Conservation (phyloP, 2,888 invertebrate species). For the Chouioia cunea region DNA sequence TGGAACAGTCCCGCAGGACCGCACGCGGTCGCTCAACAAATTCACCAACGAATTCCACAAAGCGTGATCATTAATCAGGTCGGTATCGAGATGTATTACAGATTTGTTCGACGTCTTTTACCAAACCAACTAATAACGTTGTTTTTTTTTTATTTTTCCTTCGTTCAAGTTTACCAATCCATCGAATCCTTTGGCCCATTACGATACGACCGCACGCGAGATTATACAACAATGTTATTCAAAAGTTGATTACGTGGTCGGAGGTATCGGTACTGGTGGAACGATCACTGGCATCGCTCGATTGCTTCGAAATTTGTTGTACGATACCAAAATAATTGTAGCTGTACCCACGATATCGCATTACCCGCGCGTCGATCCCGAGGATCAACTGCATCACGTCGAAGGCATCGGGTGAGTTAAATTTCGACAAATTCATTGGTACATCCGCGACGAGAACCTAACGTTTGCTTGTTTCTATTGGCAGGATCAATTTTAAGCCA, state of each 20-base stretch:
- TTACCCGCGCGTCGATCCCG: constrained; percentile 80
- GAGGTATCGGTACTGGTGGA: constrained; percentile 94
- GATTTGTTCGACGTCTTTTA: too few relatives aligned
- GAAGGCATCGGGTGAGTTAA: constrained; percentile 68
- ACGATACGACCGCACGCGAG: background rate
- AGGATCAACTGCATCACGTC: constrained; percentile 85
- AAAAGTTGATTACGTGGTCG: constrained; percentile 61
- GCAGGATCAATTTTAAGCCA: constrained; percentile 96
- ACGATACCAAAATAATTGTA: constrained; percentile 84
- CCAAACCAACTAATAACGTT: too few relatives aligned
- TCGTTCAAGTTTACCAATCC: constrained; percentile 5
- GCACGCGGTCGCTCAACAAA: too few relatives aligned
- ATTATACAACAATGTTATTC: background rate
- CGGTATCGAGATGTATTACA: too few relatives aligned
- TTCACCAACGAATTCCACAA: background rate
- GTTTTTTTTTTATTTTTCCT: too few relatives aligned
- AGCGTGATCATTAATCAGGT: background rate
- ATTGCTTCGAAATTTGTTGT: constrained; percentile 89
- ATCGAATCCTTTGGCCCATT: background rate
- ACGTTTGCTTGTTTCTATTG: background rate
- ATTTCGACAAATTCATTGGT: too few relatives aligned
- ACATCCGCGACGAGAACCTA: too few relatives aligned
- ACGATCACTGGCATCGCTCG: constrained; percentile 94
- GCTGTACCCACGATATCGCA: constrained; percentile 95
- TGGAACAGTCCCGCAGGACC: background rate